phyloP scores from a whole-genome alignment of 2,113 vertebrate genomes.

The Oreotragus oreotragus region DNA sequence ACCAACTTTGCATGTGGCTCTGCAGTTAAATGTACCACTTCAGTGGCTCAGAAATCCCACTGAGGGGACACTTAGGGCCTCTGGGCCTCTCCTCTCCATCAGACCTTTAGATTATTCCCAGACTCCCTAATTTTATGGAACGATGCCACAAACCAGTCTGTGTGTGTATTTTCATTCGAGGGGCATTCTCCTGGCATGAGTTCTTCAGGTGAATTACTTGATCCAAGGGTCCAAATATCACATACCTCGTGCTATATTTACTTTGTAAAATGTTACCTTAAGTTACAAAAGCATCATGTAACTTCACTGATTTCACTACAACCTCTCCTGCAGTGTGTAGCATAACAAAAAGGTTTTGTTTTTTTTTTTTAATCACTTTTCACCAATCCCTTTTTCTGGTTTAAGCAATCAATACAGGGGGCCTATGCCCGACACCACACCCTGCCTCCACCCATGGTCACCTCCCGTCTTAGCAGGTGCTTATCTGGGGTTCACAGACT shows the following conservation, averaged over 20 bases:
- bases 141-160: accelerated
- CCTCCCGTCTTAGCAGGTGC: accelerated
- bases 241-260: accelerated
- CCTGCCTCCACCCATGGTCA: background rate
- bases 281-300: accelerated
- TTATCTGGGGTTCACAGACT: background rate
- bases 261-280: background rate
- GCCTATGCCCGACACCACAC: accelerated
- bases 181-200: background rate
- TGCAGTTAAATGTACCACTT: background rate
- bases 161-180: accelerated
- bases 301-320: accelerated
- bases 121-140: background rate
- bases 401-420: no score
- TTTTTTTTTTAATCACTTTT: background rate
- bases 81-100: background rate
- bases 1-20: accelerated
- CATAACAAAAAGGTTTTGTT: background rate
- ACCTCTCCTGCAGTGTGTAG: accelerated
- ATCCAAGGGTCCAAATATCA: background rate
- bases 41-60: no score
- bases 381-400: background rate
- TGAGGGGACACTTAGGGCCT: accelerated
- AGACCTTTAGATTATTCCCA: accelerated
- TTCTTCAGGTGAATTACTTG: background rate